Base-by-base conservation (phyloP, 2,113 vertebrate species). In the Laterallus jamaicensis region DNA sequence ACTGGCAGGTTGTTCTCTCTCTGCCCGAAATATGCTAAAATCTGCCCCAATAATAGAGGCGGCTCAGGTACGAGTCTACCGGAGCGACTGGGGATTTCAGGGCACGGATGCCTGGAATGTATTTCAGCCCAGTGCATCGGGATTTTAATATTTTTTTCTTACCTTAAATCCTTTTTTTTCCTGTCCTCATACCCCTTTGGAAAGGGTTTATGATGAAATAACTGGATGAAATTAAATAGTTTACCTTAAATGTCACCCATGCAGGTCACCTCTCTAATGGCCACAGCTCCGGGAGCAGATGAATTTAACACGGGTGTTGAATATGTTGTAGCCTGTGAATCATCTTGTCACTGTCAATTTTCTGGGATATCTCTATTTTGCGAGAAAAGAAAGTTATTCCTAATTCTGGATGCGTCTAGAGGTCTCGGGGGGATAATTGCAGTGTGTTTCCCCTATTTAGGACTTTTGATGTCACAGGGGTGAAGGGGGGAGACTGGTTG, bases 291-390 rank as follows among this genome's bases (percentile, higher is more conserved):
- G 97, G 98, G 98, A 99, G 98, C 98, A 98, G 98, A 98, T 99
- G 98, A 98, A 99, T 99, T 99, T 99, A 98, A 98, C 98, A 99
- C 98, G 99, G 98, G 98, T 99, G 98, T 99, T 99, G 99, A 98
- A 98, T 98, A 98, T 97, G 98, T 98, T 98, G 98, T 98, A 98
- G 98, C 98, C 98, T 98, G 98, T 98, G 98, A 99, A 98, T 98
- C 98, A 98, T 98, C 99, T 98, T 99, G 99, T 99, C 99, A 99
- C 98, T 99, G 98, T 99, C 99, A 99, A 99, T 99, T 99, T 99
- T 98, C 98, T 96, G 97, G 97, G 99, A 99, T 99, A 99, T 99
- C 99, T 99, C 98, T 99, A 99, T 99, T 99, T 98, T 99, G 98
- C 92, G 95, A 98, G 98, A 98, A 98, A 98, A 98, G 97, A 98